Evolutionary conservation across 2,113 vertebrate species (phyloP).

Genomic region (Excalfactoria chinensis): DNA sequence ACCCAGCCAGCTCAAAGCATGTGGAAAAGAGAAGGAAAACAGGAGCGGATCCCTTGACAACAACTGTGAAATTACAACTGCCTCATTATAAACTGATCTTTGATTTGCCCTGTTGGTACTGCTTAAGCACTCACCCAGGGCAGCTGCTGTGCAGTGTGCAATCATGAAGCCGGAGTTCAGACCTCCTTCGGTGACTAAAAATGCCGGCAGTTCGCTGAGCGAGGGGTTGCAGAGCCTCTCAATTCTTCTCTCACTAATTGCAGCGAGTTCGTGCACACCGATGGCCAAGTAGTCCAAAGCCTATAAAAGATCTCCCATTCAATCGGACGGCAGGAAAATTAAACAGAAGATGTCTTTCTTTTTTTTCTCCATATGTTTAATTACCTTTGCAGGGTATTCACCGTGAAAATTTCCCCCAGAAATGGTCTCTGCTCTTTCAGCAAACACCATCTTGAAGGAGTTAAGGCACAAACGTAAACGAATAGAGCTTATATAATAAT

Average conservation of each 20-base stretch:
- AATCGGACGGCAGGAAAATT: not conserved
- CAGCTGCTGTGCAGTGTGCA: slow-evolving; percentile 95
- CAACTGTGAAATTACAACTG: not conserved
- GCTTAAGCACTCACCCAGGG: slow-evolving; percentile 85
- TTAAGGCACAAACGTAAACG: slow-evolving; percentile 68
- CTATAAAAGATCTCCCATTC: slow-evolving; percentile 66
- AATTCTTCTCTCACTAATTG: slow-evolving; percentile 95
- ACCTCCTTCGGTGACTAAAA: slow-evolving; percentile 95
- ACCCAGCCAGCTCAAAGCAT: not conserved
- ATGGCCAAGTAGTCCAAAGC: slow-evolving; percentile 92
- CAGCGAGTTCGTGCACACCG: slow-evolving; percentile 93
- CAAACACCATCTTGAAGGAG: slow-evolving; percentile 93
- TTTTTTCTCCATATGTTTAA: not conserved
- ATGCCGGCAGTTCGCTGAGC: slow-evolving; percentile 94
- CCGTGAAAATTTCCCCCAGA: slow-evolving; percentile 99
- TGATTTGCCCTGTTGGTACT: not conserved
- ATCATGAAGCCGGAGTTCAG: slow-evolving; percentile 99
- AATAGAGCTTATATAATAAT: not conserved
- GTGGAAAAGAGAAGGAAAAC: not conserved
- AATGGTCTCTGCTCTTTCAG: slow-evolving; percentile 94
- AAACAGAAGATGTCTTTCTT: not conserved
- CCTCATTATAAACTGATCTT: not conserved
- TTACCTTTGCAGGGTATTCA: slow-evolving; percentile 93
- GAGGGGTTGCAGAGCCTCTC: slow-evolving; percentile 96
- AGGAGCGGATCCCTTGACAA: not conserved